Conservation (phyloP, 2,113 vertebrate genomes). For the Gavia stellata region DNA sequence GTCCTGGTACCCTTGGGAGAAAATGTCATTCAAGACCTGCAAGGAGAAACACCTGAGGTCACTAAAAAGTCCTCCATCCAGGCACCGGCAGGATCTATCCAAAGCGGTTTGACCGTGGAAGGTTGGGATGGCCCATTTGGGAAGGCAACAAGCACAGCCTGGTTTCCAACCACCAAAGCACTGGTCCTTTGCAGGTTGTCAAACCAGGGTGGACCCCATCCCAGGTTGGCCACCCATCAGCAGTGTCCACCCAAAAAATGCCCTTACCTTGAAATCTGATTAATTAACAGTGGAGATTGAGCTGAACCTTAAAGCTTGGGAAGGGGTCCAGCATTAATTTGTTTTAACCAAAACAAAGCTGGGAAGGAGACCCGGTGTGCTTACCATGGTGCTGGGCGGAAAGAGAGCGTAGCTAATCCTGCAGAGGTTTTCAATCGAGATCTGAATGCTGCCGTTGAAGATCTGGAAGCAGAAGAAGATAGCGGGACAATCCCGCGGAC, state of each 20-base stretch:
- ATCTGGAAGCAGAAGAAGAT: constrained; percentile 76
- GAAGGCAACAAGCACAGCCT: not conserved
- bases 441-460: constrained; percentile 75
- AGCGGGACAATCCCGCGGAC: constrained; percentile 73
- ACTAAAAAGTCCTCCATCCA: not conserved
- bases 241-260: not conserved
- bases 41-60: not conserved
- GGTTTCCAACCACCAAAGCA: not conserved
- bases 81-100: not conserved
- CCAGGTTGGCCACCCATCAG: not conserved
- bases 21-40: constrained; percentile 71
- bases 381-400: constrained; percentile 77
- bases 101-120: not conserved
- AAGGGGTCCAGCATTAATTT: not conserved
- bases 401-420: constrained; percentile 80
- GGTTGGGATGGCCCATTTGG: not conserved
- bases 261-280: not conserved
- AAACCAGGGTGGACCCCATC: not conserved
- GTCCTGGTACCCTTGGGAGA: constrained; percentile 75
- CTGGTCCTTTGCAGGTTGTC: not conserved
- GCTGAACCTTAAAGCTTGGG: not conserved
- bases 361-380: not conserved
- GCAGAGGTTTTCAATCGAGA: constrained; percentile 78
- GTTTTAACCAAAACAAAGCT: not conserved
- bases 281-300: not conserved